Evolutionary conservation across 2,888 invertebrate genomes (phyloP), one percentile per base, ranked within the genome.

Genomic region (Drosophila dives): DNA sequence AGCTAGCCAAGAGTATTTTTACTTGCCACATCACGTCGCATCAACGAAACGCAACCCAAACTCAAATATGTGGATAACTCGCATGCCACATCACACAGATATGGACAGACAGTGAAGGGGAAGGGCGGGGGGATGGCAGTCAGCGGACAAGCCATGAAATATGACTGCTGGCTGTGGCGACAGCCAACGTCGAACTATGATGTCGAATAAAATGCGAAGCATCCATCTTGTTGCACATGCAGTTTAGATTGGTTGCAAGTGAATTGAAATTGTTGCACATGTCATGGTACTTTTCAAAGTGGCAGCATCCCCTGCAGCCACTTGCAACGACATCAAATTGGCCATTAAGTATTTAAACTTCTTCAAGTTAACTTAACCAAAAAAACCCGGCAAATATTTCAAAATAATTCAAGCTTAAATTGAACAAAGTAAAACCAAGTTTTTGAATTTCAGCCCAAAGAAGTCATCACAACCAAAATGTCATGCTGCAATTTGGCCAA

Each of bases 11-110:
- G 66, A 72, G 48, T 32, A 56, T 26, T n/a, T 40, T 15, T 56
- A 66, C 77, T 65, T 77, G 77, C 78, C 68, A 75, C 80, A 70
- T 89, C 89, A 84, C 76, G 89, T 84, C 83, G 75, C 88, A 83
- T 84, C 86, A 76, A 72, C 87, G 79, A 64, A 54, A 55, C 54
- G 34, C 38, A 40, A 56, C 15, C 3, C 58, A 86, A 73, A 72
- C 82, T 79, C 68, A 86, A 84, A 75, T 76, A 72, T 61, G 58
- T 62, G 72, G 26, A 61, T 64, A 60, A 32, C 63, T 60, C 51
- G 49, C 29, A 42, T 71, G 56, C 63, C 61, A 68, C 42, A 68
- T 63, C 65, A 26, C 32, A 59, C 45, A 3, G 3, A 3, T 4
- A 6, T 5, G 5, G 29, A 23, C 2, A 23, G 23, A 23, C 2